Percentiles rank a stretch among this genome's conserved stretches.
Conservation (phyloP, 2,797 vertebrate genomes). For the Cichlasoma orientale region DNA sequence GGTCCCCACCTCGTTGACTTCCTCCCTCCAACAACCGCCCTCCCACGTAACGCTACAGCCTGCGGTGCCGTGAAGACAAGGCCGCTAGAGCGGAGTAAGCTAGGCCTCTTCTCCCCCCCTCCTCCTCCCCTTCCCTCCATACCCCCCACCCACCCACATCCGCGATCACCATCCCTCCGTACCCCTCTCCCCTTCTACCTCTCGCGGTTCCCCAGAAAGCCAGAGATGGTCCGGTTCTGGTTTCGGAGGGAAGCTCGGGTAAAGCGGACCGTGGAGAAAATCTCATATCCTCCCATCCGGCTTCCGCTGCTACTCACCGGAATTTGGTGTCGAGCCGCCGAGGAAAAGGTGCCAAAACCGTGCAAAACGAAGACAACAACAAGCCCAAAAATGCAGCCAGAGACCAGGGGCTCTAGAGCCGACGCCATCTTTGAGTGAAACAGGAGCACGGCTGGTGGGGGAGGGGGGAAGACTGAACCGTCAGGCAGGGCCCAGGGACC, state of each 20-base stretch:
- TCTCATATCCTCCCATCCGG: constrained; percentile 12
- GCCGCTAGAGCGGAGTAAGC: constrained; percentile 76
- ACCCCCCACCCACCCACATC: constrained; percentile 71
- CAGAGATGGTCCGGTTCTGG: constrained; percentile 79
- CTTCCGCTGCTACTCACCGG: constrained; percentile 79
- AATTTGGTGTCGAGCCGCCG: constrained; percentile 74
- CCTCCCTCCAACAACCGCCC: constrained; percentile 74
- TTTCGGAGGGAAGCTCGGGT: constrained; percentile 61
- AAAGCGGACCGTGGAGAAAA: constrained; percentile 44
- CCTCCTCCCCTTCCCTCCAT: constrained; percentile 62
- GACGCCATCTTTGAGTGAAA: constrained; percentile 90
- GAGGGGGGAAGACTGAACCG: constrained; percentile 79
- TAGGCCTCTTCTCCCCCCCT: constrained; percentile 75
- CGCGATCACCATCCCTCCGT: constrained; percentile 74
- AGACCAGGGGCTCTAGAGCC: constrained; percentile 82
- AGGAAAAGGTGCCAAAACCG: constrained; percentile 71
- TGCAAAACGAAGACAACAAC: constrained; percentile 83
- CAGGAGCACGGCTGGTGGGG: constrained; percentile 83
- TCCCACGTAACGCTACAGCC: constrained; percentile 74
- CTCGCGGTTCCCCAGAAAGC: constrained; percentile 81
- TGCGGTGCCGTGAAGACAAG: constrained; percentile 78
- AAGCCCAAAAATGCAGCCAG: constrained; percentile 85
- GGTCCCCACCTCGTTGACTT: constrained; percentile 70
- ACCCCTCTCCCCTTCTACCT: constrained; percentile 77
- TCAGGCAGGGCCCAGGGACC: constrained; percentile 80